Base-by-base conservation (phyloP, 1,140 invertebrate genomes). In the Hesperophylax magnus region DNA sequence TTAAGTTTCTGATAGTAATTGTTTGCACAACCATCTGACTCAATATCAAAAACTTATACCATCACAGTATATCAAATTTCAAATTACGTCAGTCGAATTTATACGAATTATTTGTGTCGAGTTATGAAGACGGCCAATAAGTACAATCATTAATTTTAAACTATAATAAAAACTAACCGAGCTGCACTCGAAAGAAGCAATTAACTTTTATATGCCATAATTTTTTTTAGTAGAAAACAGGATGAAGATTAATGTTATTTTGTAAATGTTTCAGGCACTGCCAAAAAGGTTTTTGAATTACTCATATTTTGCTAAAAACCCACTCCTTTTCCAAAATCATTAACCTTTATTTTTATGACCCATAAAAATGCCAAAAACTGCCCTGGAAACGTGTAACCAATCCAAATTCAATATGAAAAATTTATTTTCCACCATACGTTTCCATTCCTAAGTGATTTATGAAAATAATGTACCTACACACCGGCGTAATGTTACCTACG, bases 321-420 rank as follows among this genome's bases (percentile, higher is more conserved):
- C 56, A 58, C 9, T 58, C 56, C n/a, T 58, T n/a, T 18, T 11
- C 56, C 20, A 58, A 58, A 65, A 65, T 65, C 61, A 65, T 65
- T 24, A 24, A 65, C 61, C 61, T 65, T 65, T 27, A 65, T 27
- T n/a, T 65, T 65, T 65, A 65, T 31, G 61, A 27, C 61, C 61
- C 61, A 65, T 65, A 65, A 65, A 58, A 65, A 31, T 65, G 24
- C 20, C 61, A 31, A 65, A 65, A 65, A 15, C 61, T 17, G 24
- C 61, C 61, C 61, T 24, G 24, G 11, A 22, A 65, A 65, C 24
- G 24, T 31, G 61, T 22, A 65, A 31, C 61, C 61, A 65, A 65
- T 31, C 24, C 61, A 22, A 22, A 65, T 65, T 65, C 61, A 65
- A 65, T 65, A 24, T 31, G 61, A 65, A 31, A 65, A 65, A 65